phyloP scores from a whole-genome alignment of 2,797 vertebrate genomes.

The Crocodylus rhombifer region DNA sequence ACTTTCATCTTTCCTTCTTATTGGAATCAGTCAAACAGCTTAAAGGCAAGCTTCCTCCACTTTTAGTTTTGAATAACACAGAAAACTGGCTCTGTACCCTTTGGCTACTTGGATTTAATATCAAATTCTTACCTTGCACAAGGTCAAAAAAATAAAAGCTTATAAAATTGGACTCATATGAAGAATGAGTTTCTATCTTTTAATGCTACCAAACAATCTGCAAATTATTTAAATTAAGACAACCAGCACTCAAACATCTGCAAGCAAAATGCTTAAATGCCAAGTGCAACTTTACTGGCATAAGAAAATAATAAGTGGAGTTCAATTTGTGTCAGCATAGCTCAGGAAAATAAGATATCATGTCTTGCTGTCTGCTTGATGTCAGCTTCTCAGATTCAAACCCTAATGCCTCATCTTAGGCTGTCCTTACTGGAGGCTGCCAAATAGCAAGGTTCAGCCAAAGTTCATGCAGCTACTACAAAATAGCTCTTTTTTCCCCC shows the following conservation, averaged over 20 bases:
- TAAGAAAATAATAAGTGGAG: slow-evolving; percentile 94
- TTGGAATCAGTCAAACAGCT: slow-evolving; percentile 52
- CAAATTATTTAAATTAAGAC: slow-evolving; percentile 92
- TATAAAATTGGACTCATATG: slow-evolving; percentile 84
- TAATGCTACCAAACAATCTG: slow-evolving; percentile 86
- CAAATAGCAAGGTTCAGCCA: slow-evolving; percentile 92
- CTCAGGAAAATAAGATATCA: slow-evolving; percentile 99
- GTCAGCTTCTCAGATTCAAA: slow-evolving; percentile 93
- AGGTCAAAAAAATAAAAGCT: slow-evolving; percentile 68
- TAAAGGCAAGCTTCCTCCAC: slow-evolving; percentile 18
- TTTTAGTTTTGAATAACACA: slow-evolving; percentile 55
- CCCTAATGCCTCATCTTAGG: slow-evolving; percentile 91
- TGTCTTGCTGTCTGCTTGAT: slow-evolving; percentile 95
- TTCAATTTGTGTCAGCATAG: slow-evolving; percentile 95
- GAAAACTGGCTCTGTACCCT: slow-evolving; percentile 56
- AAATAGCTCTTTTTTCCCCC: slow-evolving; percentile 82
- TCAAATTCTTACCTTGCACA: slow-evolving; percentile 78
- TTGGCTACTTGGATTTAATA: slow-evolving; percentile 58
- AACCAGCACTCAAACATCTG: slow-evolving; percentile 88
- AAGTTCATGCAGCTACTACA: slow-evolving; percentile 92
- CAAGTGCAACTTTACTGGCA: slow-evolving; percentile 84
- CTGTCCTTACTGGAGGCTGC: slow-evolving; percentile 88
- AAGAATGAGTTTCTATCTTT: slow-evolving; percentile 87
- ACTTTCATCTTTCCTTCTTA: slow-evolving; percentile 15
- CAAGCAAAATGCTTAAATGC: slow-evolving; percentile 84